phyloP scores from a whole-genome alignment of 23 tunicate genomes.

The Trididemnum nubilum region DNA sequence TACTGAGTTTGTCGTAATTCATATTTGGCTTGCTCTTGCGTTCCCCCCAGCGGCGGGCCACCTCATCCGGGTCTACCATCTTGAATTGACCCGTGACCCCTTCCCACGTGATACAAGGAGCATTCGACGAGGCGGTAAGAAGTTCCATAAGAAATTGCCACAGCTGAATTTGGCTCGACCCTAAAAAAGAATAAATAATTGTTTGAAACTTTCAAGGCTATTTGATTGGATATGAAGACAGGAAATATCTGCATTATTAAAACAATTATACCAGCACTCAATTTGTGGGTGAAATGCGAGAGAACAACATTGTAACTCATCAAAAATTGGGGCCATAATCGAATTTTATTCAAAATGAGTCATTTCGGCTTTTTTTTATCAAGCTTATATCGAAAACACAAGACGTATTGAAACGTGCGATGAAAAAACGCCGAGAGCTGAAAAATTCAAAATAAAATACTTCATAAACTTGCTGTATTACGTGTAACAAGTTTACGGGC shows the following conservation, averaged over 20 bases:
- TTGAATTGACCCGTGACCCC: slow-evolving; percentile 97
- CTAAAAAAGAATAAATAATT: too few relatives aligned
- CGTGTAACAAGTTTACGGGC: too few relatives aligned
- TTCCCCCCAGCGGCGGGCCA: slow-evolving; percentile 98
- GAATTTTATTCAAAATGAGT: too few relatives aligned
- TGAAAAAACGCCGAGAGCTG: too few relatives aligned
- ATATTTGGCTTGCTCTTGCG: slow-evolving; percentile 98
- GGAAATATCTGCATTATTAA: background rate
- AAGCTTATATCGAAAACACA: too few relatives aligned
- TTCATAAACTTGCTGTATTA: too few relatives aligned
- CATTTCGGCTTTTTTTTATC: too few relatives aligned
- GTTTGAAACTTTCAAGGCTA: too few relatives aligned
- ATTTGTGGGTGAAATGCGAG: background rate
- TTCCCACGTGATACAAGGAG: slow-evolving; percentile 97
- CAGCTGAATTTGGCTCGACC: slow-evolving; percentile 95
- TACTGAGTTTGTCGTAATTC: slow-evolving; percentile 92
- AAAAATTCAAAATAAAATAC: too few relatives aligned
- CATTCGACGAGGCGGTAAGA: slow-evolving; percentile 78
- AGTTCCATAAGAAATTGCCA: slow-evolving; percentile 99
- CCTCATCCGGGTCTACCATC: slow-evolving; percentile 98
- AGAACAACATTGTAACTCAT: too few relatives aligned
- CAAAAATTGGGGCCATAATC: too few relatives aligned
- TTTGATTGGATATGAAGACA: background rate
- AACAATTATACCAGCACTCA: background rate
- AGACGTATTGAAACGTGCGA: too few relatives aligned